A percentile compares a stretch with the other conserved stretches of the same genome.
These are phyloP conservation scores for Zaprionus bogoriensis DNA, from an alignment of 2,888 invertebrate genomes.

Conservation along the genomic window DNA sequence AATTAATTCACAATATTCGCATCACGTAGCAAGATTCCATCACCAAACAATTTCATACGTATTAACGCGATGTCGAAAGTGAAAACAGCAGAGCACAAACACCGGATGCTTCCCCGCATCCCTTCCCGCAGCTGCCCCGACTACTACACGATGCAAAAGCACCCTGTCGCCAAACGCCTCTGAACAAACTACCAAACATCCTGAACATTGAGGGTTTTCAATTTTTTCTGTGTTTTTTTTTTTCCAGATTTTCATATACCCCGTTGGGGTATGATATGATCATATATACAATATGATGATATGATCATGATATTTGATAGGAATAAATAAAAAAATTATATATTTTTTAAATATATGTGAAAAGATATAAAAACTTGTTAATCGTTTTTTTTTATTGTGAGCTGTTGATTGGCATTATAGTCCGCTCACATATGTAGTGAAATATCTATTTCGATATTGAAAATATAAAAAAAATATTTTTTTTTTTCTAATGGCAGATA, in stretches of 20 bases:
- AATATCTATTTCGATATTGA: background rate
- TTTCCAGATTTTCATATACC: background rate
- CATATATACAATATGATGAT: no score
- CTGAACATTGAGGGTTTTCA: slow-evolving; percentile 4
- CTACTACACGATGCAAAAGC: background rate
- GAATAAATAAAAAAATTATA: no score
- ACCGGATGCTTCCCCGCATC: slow-evolving; percentile 7
- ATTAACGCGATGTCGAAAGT: slow-evolving; percentile 76
- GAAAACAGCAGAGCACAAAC: slow-evolving; percentile 53
- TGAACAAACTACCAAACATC: slow-evolving; percentile 3
- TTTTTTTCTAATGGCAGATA: no score
- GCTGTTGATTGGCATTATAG: no score
- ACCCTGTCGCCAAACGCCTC: background rate
- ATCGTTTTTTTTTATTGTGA: no score
- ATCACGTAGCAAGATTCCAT: slow-evolving; percentile 74
- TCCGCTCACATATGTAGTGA: no score
- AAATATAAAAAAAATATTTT: no score
- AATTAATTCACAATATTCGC: slow-evolving; percentile 74
- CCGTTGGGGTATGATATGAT: no score
- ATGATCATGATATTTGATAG: no score
- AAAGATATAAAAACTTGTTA: no score
- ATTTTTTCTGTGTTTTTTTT: background rate
- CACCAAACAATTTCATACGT: slow-evolving; percentile 80
- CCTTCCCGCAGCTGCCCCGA: no score
- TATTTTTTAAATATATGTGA: no score